Evolutionary conservation across 2,113 vertebrate species (phyloP), one percentile per base, ranked within the genome.

Genomic region (Entomyzon cyanotis): DNA sequence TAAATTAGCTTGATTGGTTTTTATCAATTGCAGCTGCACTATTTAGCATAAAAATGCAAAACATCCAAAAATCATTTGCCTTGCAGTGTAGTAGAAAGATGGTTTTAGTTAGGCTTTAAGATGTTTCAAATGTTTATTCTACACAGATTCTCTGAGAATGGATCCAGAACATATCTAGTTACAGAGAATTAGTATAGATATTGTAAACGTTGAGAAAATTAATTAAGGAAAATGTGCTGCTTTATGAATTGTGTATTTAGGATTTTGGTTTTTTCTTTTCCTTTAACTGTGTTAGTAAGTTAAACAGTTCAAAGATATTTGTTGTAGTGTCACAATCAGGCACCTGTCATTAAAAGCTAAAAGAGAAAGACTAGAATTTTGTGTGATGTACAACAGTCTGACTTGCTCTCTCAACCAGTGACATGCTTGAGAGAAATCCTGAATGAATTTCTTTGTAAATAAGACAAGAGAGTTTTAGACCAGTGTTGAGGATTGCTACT

Each of bases 1-100:
- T 98, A 97, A 97, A 98, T 98, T 98, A 98, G 95, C 97, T 98
- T 98, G 98, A 98, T 98, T 98, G 97, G 96, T 96, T 98, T 98
- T 98, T 98, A 98, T 98, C 97, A 98, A 97, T 97, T 91, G 77
- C 98, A 98, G 97, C 98, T 98, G 97, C 47, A 56, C 96, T 97
- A 63, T 97, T 98, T 98, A 97, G 97, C 97, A 98, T 98, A 98
- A 98, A 98, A 98, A 98, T 98, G 97, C 97, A 98, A 98, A 98
- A 97, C 98, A 98, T 98, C 95, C 97, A 98, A 97, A 97, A 98
- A 98, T 97, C 95, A 98, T 98, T 98, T 98, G 98, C 98, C 98
- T 98, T 92, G 97, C 96, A 98, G 98, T 98, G 80, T 90, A 97
- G 93, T 95, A 80, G 90, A 98, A 98, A 98, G 96, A 98, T 98